Percentiles rank a stretch among this genome's conserved stretches.
phyloP scores from a whole-genome alignment of 2,797 vertebrate species.

The Intellagama lesueurii region DNA sequence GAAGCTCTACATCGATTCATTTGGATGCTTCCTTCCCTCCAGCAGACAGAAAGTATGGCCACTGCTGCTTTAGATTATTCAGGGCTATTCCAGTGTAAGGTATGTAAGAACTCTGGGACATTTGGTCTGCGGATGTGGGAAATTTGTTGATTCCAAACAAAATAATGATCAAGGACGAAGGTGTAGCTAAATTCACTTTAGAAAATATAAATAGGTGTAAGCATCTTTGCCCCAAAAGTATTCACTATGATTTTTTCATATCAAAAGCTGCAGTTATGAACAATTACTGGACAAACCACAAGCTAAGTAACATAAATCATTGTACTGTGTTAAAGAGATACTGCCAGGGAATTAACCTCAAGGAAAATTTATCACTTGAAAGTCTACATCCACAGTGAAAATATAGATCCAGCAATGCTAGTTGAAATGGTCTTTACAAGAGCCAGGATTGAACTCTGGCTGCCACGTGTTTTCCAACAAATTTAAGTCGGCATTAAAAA shows the following conservation, averaged over 20 bases:
- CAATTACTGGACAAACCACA: neutral
- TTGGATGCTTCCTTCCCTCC: neutral
- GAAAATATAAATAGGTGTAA: neutral
- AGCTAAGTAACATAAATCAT: neutral
- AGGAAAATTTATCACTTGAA: neutral
- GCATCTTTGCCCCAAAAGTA: neutral
- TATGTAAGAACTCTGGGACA: neutral
- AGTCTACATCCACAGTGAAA: conserved; percentile 5
- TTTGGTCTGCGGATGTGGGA: neutral
- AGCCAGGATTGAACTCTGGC: neutral
- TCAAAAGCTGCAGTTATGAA: neutral
- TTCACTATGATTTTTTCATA: conserved; percentile 1
- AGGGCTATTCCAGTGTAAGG: neutral
- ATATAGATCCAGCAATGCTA: neutral
- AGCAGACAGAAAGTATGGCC: neutral
- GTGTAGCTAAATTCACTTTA: neutral
- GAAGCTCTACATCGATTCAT: neutral
- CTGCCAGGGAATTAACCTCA: neutral
- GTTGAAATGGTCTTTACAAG: conserved; percentile 5
- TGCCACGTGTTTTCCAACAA: conserved; percentile 37
- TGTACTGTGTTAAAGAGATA: neutral
- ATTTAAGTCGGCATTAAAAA: conserved; percentile 81
- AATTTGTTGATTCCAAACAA: neutral
- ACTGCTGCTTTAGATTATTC: neutral
- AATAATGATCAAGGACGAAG: neutral